These are phyloP conservation scores for Pristionchus arcanus DNA, from an alignment of 2,888 invertebrate genomes.

Conservation along the genomic window DNA sequence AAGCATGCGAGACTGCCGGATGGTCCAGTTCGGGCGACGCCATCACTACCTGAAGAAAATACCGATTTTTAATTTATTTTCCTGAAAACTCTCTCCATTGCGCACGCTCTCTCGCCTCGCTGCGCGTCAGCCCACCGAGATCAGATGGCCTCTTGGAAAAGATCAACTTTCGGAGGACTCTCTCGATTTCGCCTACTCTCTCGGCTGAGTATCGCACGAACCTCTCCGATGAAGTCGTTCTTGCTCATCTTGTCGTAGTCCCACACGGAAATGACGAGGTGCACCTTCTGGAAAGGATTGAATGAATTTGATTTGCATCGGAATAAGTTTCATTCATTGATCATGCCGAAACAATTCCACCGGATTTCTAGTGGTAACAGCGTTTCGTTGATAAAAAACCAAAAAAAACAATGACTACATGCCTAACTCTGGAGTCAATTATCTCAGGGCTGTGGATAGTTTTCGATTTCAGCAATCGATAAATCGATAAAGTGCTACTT, in stretches of 20 bases:
- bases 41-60: slow-evolving; percentile 44
- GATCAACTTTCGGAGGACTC: background rate
- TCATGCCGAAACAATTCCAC: no score
- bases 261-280: slow-evolving; percentile 76
- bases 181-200: slow-evolving; percentile 17
- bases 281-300: slow-evolving; percentile 62
- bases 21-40: slow-evolving; percentile 55
- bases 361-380: no score
- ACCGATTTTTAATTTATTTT: background rate
- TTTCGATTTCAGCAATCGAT: no score
- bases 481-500: no score
- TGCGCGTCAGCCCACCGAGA: slow-evolving; percentile 71
- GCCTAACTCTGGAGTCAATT: background rate
- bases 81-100: background rate
- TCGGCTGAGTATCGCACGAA: slow-evolving; percentile 44
- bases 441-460: background rate
- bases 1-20: slow-evolving; percentile 54
- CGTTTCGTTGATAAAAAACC: background rate
- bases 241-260: slow-evolving; percentile 79
- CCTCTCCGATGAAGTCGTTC: slow-evolving; percentile 78
- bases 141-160: background rate
- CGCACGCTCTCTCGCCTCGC: background rate
- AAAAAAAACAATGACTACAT: no score
- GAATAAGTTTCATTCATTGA: no score
- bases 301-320: background rate